Base-by-base conservation (phyloP, 2,113 vertebrate species). In the Apus apus region DNA sequence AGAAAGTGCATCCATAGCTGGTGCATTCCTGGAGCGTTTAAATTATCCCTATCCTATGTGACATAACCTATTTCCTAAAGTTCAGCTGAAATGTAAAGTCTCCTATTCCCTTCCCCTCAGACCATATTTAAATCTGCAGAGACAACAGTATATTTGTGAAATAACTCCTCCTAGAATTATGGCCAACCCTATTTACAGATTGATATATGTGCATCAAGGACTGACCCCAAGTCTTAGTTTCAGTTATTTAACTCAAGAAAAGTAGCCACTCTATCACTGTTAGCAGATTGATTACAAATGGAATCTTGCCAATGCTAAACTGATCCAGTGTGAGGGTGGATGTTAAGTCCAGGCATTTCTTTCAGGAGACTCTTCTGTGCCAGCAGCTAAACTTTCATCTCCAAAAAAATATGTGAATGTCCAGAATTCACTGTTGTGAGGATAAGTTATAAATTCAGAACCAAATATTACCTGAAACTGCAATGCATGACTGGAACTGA, bases 211-310 rank as follows among this genome's bases (percentile, higher is more conserved):
- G 13, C 54, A 96, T 40, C 34, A 36, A 94, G 51, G 65, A 66
- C 46, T 79, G 72, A 83, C 36, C 54, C 32, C 30, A 93, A 70
- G 84, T 58, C 62, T 58, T 92, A 22, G 27, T 94, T 92, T 93
- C 58, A 90, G 27, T 64, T 88, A 71, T 71, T 94, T 91, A 91
- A 91, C 30, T 75, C 38, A 43, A 94, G 72, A 29, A 61, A 94
- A 89, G 45, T 36, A 91, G 62, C 7, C 53, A 56, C 19, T 40
- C 34, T 83, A 40, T 71, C 51, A 43, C 34, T 38, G 9, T 62
- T 65, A 75, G 48, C 60, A 92, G 85, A 94, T 34, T 85, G 61
- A 90, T 93, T 90, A 76, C 27, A 68, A 89, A 58, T 60, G 68
- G 62, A 60, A 53, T 80, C 40, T 84, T 57, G 73, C 77, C 90